Base-by-base conservation (phyloP, 2,888 invertebrate species). In the Odontocolon sp. region DNA sequence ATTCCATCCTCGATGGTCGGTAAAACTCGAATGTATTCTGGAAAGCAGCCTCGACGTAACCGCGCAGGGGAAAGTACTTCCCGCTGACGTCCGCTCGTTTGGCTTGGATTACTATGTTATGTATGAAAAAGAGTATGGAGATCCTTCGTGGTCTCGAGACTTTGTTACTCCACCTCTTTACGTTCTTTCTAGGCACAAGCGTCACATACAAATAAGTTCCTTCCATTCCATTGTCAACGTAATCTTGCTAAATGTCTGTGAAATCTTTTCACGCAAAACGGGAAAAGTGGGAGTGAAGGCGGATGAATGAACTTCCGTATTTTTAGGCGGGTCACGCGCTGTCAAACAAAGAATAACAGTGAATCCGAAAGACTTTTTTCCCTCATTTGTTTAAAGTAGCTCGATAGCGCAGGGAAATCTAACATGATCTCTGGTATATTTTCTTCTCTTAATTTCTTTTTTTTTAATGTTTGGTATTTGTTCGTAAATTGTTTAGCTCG, bases 401-500 rank as follows among this genome's bases (percentile, higher is more conserved):
- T n/a, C n/a, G n/a, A n/a, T n/a, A n/a, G n/a, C n/a, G n/a, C n/a
- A n/a, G n/a, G n/a, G n/a, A n/a, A n/a, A n/a, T n/a, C n/a, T n/a
- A n/a, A n/a, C n/a, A n/a, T n/a, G n/a, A n/a, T n/a, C n/a, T n/a
- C n/a, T n/a, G n/a, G n/a, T n/a, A n/a, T n/a, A n/a, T n/a, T n/a
- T n/a, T n/a, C n/a, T n/a, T n/a, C n/a, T n/a, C n/a, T n/a, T n/a
- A n/a, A n/a, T n/a, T n/a, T n/a, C n/a, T n/a, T n/a, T 9, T 63
- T 26, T 45, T 80, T 75, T 71, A 63, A 77, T 40, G 52, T 76
- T 36, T 70, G 9, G 21, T 26, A 28, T n/a, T 0, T 36, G 23
- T 31, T 8, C 2, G 11, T 16, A 45, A 14, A 6, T 11, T 47
- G 91, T 91, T 38, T 90, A 96, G 96, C 91, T 96, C 82, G 96